phyloP scores from a whole-genome alignment of 2,113 vertebrate genomes.

The Misgurnus anguillicaudatus region DNA sequence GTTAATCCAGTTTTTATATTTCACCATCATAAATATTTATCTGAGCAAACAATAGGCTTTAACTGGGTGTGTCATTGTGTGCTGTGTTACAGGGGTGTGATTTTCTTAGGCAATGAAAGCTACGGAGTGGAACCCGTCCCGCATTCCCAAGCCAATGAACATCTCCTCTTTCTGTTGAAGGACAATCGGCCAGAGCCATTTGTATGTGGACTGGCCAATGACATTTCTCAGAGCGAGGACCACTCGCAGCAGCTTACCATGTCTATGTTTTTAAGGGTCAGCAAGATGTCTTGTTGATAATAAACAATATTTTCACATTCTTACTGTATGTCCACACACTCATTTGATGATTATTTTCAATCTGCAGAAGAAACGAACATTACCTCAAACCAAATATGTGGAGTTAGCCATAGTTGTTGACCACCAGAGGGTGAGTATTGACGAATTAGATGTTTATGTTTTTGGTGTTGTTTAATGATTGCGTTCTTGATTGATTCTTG shows the following conservation, averaged over 20 bases:
- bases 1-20: no score
- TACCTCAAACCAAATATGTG: conserved; percentile 80
- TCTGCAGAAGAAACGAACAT: conserved; percentile 75
- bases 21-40: background rate
- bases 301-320: background rate
- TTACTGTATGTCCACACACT: background rate
- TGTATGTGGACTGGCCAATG: conserved; percentile 66
- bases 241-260: conserved; percentile 52
- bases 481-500: background rate
- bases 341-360: background rate
- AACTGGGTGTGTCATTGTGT: background rate
- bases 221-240: background rate
- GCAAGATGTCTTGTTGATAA: conserved; percentile 6
- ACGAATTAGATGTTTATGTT: background rate
- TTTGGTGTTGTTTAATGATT: background rate
- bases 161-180: conserved; percentile 67
- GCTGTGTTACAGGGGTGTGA: conserved; percentile 67
- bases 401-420: conserved; percentile 85
- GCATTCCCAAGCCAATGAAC: conserved; percentile 61
- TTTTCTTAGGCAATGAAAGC: conserved; percentile 64
- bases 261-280: conserved; percentile 69
- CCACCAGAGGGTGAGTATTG: conserved; percentile 76
- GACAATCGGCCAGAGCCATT: conserved; percentile 45
- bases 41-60: background rate
- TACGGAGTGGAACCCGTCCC: conserved; percentile 70